A percentile compares a stretch with the other conserved stretches of the same genome.
phyloP scores from a whole-genome alignment of 2,797 vertebrate genomes.

The Pampus argenteus region DNA sequence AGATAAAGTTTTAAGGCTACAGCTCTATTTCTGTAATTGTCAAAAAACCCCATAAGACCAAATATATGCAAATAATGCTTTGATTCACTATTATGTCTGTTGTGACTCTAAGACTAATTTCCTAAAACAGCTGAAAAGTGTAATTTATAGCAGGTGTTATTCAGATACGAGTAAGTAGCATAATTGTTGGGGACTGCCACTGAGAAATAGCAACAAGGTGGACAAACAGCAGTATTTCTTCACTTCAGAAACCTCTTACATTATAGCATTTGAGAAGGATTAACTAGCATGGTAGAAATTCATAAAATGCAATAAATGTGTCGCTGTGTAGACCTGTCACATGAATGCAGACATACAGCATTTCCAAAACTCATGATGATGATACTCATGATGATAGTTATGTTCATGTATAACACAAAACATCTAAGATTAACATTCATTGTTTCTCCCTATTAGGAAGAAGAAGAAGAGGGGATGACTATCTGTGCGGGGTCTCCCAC shows the following conservation, averaged over 20 bases:
- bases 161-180: neutral
- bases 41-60: neutral
- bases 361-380: neutral
- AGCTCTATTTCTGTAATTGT: neutral
- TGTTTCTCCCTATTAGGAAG: constrained; percentile 84
- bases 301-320: neutral
- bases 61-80: neutral
- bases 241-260: neutral
- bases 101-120: neutral
- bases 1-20: neutral
- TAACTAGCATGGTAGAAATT: neutral
- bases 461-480: constrained; percentile 85
- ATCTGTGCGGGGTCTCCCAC: constrained; percentile 86
- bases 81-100: neutral
- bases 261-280: neutral
- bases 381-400: neutral
- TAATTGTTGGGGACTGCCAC: neutral
- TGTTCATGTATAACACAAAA: constrained; percentile 8
- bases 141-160: neutral
- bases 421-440: constrained; percentile 24
- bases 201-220: neutral
- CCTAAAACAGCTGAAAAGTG: neutral
- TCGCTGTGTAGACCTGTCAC: neutral
- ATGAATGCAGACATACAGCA: neutral
- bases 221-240: constrained; percentile 3